phyloP scores from a whole-genome alignment of 1,140 invertebrate genomes.

The Drosophila mojavensis region DNA sequence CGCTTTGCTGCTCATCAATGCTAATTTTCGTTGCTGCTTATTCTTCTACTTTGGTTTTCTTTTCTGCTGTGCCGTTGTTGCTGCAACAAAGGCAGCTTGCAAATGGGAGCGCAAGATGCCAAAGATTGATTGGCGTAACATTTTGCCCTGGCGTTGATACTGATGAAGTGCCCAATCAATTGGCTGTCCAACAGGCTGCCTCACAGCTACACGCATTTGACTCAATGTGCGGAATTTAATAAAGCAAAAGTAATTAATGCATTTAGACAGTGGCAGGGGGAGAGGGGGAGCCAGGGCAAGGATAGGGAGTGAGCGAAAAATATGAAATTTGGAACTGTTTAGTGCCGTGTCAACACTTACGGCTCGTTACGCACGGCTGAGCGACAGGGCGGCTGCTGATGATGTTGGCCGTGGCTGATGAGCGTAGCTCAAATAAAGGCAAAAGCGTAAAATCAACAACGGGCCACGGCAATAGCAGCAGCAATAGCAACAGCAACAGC shows the following conservation, averaged over 20 bases:
- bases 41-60: slow-evolving; percentile 17
- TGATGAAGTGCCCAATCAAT: slow-evolving; percentile 78
- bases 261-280: slow-evolving; percentile 27
- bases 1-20: slow-evolving; percentile 83
- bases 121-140: slow-evolving; percentile 78
- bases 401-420: slow-evolving; percentile 51
- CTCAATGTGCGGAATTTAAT: slow-evolving; percentile 42
- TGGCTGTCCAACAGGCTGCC: slow-evolving; percentile 16
- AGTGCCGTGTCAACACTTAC: slow-evolving; percentile 81
- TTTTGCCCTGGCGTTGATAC: slow-evolving; percentile 57
- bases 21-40: slow-evolving; percentile 60
- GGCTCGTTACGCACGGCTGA: slow-evolving; percentile 72
- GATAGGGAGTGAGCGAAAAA: slow-evolving; percentile 21
- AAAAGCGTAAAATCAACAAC: slow-evolving; percentile 60
- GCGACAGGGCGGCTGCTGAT: slow-evolving; percentile 32
- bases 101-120: slow-evolving; percentile 73
- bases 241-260: slow-evolving; percentile 70
- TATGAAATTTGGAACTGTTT: slow-evolving; percentile 72
- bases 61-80: slow-evolving; percentile 37
- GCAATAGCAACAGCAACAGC: background rate
- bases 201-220: background rate
- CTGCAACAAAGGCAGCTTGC: slow-evolving; percentile 43
- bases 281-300: background rate
- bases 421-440: slow-evolving; percentile 55
- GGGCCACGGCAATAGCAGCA: slow-evolving; percentile 10